Conservation (phyloP, 2,797 vertebrate species). For the Tenualosa ilisha region DNA sequence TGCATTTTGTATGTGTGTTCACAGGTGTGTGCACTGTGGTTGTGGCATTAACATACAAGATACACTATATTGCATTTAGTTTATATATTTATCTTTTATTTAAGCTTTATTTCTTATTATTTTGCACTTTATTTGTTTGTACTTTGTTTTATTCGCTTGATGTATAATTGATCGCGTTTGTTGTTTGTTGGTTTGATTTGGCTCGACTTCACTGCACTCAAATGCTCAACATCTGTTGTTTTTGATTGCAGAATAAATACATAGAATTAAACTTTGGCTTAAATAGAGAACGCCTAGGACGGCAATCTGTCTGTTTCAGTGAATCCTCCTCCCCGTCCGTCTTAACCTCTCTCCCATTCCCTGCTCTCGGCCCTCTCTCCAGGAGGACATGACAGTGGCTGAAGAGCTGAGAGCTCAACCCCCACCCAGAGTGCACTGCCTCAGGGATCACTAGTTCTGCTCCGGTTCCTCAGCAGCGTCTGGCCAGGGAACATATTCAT, state of each 20-base stretch:
- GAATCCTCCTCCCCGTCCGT: background rate
- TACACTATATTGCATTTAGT: no score
- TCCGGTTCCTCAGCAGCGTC: conserved; percentile 6
- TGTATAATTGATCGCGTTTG: background rate
- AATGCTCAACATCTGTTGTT: background rate
- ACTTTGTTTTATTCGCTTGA: background rate
- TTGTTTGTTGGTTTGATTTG: background rate
- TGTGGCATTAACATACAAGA: background rate
- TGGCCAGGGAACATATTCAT: conserved; percentile 46
- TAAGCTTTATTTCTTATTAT: background rate
- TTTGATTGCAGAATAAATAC: background rate
- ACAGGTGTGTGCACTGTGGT: background rate
- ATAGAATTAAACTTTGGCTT: background rate
- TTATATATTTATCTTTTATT: background rate
- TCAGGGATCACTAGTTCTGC: background rate
- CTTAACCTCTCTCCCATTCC: background rate
- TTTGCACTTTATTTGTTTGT: background rate
- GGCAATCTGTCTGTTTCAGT: background rate
- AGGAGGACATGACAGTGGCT: background rate
- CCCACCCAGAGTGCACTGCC: background rate
- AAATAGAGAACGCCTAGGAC: background rate
- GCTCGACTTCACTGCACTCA: background rate
- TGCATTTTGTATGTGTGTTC: background rate
- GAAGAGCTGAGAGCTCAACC: background rate
- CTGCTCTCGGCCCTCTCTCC: background rate